A percentile compares a stretch with the other conserved stretches of the same genome.
phyloP scores from a whole-genome alignment of 2,797 vertebrate genomes.

The Arctocebus calabarensis region DNA sequence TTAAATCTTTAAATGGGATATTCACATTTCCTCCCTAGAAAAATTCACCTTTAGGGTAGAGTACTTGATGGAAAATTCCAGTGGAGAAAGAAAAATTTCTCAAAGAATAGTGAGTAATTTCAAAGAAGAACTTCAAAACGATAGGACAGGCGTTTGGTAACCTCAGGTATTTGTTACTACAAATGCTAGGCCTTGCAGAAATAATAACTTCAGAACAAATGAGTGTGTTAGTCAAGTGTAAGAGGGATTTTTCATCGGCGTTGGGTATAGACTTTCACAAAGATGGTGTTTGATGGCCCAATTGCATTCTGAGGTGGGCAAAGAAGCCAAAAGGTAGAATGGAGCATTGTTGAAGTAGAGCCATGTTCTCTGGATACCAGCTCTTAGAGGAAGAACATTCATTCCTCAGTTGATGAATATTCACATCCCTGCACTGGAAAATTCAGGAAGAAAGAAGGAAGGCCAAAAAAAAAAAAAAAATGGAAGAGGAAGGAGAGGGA shows the following conservation, averaged over 20 bases:
- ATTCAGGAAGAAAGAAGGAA: slow-evolving; percentile 71
- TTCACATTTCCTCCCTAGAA: slow-evolving; percentile 56
- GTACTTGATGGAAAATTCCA: slow-evolving; percentile 75
- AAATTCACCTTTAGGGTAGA: slow-evolving; percentile 65
- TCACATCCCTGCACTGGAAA: slow-evolving; percentile 75
- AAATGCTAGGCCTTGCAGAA: slow-evolving; percentile 40
- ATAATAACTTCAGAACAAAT: slow-evolving; percentile 78
- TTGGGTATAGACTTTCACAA: slow-evolving; percentile 74
- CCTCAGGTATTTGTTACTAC: slow-evolving; percentile 48
- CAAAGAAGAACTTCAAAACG: slow-evolving; percentile 59
- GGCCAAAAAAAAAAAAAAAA: background rate
- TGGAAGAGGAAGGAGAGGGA: background rate
- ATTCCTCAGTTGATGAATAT: slow-evolving; percentile 78
- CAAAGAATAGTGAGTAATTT: slow-evolving; percentile 54
- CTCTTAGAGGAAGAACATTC: slow-evolving; percentile 63
- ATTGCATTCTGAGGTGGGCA: slow-evolving; percentile 65
- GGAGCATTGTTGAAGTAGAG: background rate
- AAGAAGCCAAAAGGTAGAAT: slow-evolving; percentile 75
- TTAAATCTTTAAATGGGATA: slow-evolving; percentile 13
- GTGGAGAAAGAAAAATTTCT: slow-evolving; percentile 76
- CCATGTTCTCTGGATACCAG: slow-evolving; percentile 52
- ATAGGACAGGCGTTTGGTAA: slow-evolving; percentile 43
- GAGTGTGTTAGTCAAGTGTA: slow-evolving; percentile 73
- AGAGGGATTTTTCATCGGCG: slow-evolving; percentile 76
- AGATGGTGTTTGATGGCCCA: slow-evolving; percentile 71